Conservation (phyloP, 2,797 vertebrate genomes). For the Oreochromis grahami region DNA sequence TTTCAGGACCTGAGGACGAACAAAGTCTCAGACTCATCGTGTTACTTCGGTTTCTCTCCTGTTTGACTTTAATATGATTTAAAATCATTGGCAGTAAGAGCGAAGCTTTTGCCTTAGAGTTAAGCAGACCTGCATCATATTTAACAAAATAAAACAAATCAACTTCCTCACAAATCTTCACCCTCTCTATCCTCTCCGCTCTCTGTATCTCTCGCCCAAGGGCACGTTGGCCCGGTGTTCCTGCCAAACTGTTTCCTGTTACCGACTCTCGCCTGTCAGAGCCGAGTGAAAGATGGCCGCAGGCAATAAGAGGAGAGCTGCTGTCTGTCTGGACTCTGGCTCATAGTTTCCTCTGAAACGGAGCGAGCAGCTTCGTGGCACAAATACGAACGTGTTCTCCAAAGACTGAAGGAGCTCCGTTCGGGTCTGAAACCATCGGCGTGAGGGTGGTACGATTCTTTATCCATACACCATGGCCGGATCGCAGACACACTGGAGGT, state of each 20-base stretch:
- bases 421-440: not conserved
- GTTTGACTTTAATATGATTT: not conserved
- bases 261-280: slow-evolving; percentile 39
- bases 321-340: slow-evolving; percentile 8
- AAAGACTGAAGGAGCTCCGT: not conserved
- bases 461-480: accelerated
- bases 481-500: not conserved
- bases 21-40: not conserved
- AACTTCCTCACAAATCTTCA: not conserved
- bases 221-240: not conserved
- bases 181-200: not conserved
- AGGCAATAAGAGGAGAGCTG: slow-evolving; percentile 50
- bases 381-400: not conserved
- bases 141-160: slow-evolving; percentile 1
- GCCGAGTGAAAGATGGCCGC: slow-evolving; percentile 46
- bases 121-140: not conserved
- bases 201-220: slow-evolving; percentile 34
- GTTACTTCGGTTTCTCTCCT: not conserved
- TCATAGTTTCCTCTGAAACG: slow-evolving; percentile 5
- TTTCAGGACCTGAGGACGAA: not conserved
- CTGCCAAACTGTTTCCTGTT: slow-evolving; percentile 58
- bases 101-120: not conserved
- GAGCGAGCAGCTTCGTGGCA: not conserved
- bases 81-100: not conserved
- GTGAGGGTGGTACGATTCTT: not conserved